Evolutionary conservation across 2,888 invertebrate species (phyloP).

Genomic region (Geophilus truncorum): DNA sequence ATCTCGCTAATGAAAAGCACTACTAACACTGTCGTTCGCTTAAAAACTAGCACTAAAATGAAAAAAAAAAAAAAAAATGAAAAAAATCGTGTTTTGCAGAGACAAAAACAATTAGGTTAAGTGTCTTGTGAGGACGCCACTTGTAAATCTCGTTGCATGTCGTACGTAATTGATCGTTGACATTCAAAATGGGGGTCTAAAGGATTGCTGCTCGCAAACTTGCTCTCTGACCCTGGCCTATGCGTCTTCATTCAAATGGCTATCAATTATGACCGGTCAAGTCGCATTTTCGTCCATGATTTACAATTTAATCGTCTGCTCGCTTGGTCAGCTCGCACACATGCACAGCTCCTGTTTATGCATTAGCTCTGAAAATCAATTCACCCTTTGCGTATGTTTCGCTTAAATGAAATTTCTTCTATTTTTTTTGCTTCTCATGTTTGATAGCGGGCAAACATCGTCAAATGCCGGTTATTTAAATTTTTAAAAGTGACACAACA

Average conservation of each 20-base stretch:
- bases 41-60: not conserved
- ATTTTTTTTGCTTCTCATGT: not conserved
- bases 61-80: not conserved
- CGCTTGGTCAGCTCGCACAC: not conserved
- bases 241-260: not conserved
- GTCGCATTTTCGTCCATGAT: not conserved
- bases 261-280: not conserved
- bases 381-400: constrained; percentile 9
- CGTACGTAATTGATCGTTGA: constrained; percentile 17
- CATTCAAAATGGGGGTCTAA: constrained; percentile 2
- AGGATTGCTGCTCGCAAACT: not conserved
- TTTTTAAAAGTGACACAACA: not conserved
- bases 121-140: not conserved
- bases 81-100: not conserved
- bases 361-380: not conserved
- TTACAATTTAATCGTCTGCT: constrained; percentile 20
- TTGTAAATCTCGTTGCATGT: not conserved
- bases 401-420: not conserved
- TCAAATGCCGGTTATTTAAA: not conserved
- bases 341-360: not conserved
- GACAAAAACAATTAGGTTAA: constrained; percentile 20
- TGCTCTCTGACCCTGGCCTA: not conserved
- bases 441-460: not conserved
- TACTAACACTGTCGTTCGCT: not conserved
- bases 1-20: not conserved